Base-by-base conservation (phyloP, 2,113 vertebrate genomes). In the Microcebus griseorufus region DNA sequence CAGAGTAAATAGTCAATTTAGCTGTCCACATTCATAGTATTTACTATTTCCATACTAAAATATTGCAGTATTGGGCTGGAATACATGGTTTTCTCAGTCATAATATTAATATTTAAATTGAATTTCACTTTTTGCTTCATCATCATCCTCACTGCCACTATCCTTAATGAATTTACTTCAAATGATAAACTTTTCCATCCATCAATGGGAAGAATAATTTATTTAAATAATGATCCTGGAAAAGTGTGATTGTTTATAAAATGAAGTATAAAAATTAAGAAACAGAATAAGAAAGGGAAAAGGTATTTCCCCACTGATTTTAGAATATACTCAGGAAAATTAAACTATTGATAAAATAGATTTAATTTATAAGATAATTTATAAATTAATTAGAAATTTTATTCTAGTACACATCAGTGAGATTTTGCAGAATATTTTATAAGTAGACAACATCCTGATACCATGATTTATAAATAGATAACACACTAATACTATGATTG, bases 131-230 rank as follows among this genome's bases (percentile, higher is more conserved):
- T 75, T 91, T 90, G 32, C 23, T 39, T 82, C 32, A 16, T 89
- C 13, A 5, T 82, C 42, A 25, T 45, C 8, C 3, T 80, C 32
- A 67, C 22, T 88, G 32, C 25, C 9, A 27, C 20, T 17, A 6
- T 0, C 55, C 64, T 94, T n/a, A 67, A 53, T 37, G 69, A 83
- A 67, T 80, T 94, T 37, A 95, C 60, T 80, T 83, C 8, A 90
- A n/a, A 53, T 75, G 83, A 96, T 60, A 55, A 97, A 7, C 55
- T 82, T 70, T 95, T 79, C 76, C 4, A 95, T 18, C 10, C 48
- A 79, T 82, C n/a, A 73, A 5, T 48, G 2, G 53, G 67, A 73
- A 93, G 25, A 83, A 87, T 75, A 48, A 58, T 60, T 62, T 67
- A 34, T 88, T 96, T 72, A 39, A 29, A 67, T 73, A 88, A 48